Base-by-base conservation (phyloP, 2,888 invertebrate genomes). In the Synergus japonicus region DNA sequence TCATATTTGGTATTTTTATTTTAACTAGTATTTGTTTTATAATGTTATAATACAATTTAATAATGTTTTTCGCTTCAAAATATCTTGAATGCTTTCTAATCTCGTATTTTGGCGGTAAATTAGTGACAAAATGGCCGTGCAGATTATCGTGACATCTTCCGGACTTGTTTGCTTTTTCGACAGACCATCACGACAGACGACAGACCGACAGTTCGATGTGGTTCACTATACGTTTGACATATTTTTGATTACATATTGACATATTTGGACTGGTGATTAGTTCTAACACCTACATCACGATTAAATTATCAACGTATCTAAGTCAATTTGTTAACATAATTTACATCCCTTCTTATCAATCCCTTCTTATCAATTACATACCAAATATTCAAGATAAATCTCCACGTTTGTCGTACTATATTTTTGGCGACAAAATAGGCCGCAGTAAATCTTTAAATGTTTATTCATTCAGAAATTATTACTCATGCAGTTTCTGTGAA, bases 381-480 rank as follows among this genome's bases (percentile, higher is more conserved):
- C 22, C 22, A 18, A 4, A 22, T 60, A 22, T 67, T 22, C 12
- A 67, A 46, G 49, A 73, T 49, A 49, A 54, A 73, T 49, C 15
- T 49, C 15, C 15, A 15, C n/a, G 37, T 54, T 65, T 65, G 65
- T n/a, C 41, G 18, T 12, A 13, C 37, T 54, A 54, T 49, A 73
- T 46, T 29, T 69, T 37, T 73, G 15, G n/a, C 29, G 49, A n/a
- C 15, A 29, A 46, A 67, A 67, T 13, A 49, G 46, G n/a, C 65
- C 41, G 37, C 37, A 67, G 8, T 46, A 29, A 29, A 67, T 22
- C 18, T 22, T 15, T 69, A 5, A 49, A 73, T 73, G 49, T 73
- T 69, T 29, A 29, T 29, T 22, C 49, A 41, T 37, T 73, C 37
- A 15, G 29, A 29, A 37, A 49, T 8, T 4, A 8, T 41, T 65